A percentile compares a stretch with the other conserved stretches of the same genome.
Evolutionary conservation across 1,140 invertebrate species (phyloP).

Genomic region (Drosophila kikkawai): DNA sequence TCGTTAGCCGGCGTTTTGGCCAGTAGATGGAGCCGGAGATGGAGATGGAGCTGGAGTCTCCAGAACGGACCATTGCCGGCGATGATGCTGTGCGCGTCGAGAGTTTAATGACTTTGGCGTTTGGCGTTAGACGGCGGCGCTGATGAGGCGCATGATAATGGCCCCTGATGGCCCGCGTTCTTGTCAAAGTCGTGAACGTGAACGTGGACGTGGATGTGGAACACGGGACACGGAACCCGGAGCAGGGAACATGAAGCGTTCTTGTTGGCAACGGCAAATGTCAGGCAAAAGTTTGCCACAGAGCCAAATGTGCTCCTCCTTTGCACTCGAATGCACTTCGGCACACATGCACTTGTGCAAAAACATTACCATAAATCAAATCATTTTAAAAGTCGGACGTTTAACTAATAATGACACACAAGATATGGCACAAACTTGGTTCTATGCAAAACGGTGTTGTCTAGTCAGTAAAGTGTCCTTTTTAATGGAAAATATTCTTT

Average conservation of each 20-base stretch:
- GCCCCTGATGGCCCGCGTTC: constrained; percentile 76
- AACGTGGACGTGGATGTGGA: constrained; percentile 30
- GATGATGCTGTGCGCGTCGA: constrained; percentile 49
- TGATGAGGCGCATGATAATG: constrained; percentile 80
- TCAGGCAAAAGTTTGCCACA: constrained; percentile 51
- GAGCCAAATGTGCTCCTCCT: constrained; percentile 48
- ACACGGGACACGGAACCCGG: neutral
- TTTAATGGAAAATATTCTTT: neutral
- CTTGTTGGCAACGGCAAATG: constrained; percentile 55
- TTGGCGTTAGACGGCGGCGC: constrained; percentile 71
- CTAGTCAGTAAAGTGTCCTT: neutral
- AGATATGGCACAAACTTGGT: neutral
- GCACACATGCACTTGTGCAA: constrained; percentile 27
- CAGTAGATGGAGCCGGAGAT: constrained; percentile 17
- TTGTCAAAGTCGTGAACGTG: constrained; percentile 72
- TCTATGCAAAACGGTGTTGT: neutral
- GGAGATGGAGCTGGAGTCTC: constrained; percentile 11
- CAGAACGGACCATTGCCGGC: constrained; percentile 11
- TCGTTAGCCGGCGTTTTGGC: constrained; percentile 69
- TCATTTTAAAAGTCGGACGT: neutral
- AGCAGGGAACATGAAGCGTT: constrained; percentile 10
- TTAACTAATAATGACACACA: constrained; percentile 3
- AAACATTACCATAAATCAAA: constrained; percentile 16
- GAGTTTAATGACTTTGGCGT: constrained; percentile 79
- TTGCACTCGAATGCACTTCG: constrained; percentile 49